Percentiles rank a stretch among this genome's conserved stretches.
Conservation (phyloP, 2,888 invertebrate genomes). For the Zeuzera pyrina region DNA sequence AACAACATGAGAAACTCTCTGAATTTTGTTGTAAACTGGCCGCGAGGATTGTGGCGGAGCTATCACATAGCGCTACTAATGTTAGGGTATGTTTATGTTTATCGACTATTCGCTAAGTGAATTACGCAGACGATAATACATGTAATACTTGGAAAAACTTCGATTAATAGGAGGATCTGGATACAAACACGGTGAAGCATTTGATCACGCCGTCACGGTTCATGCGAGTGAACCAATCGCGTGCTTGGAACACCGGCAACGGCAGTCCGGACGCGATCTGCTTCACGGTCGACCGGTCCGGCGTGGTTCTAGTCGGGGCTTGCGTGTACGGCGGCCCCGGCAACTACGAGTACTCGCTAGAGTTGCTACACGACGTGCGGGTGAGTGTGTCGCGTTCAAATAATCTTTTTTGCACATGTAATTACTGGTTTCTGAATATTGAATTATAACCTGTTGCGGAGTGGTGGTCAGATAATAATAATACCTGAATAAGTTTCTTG, state of each 20-base stretch:
- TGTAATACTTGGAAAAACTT: too few relatives aligned
- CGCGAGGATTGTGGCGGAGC: constrained; percentile 89
- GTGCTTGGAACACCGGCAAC: constrained; percentile 97
- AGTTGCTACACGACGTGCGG: constrained; percentile 81
- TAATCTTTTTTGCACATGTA: not conserved
- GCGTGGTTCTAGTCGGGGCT: constrained; percentile 91
- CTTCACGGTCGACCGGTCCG: constrained; percentile 92
- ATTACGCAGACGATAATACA: too few relatives aligned
- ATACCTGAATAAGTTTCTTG: too few relatives aligned
- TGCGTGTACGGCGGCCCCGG: constrained; percentile 93
- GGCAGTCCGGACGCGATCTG: constrained; percentile 97
- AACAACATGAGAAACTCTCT: constrained; percentile 72
- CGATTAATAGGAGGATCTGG: constrained; percentile 81
- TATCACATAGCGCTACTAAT: constrained; percentile 64
- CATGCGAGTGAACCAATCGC: constrained; percentile 88
- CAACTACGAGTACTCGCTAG: constrained; percentile 91
- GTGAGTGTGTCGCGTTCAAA: constrained; percentile 20
- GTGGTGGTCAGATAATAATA: too few relatives aligned
- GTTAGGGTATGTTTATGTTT: constrained; percentile 37
- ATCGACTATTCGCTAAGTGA: too few relatives aligned
- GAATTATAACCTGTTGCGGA: too few relatives aligned
- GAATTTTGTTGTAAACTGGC: constrained; percentile 83
- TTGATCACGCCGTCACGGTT: constrained; percentile 92
- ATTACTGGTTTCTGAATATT: not conserved
- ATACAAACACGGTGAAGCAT: constrained; percentile 79